Conservation (phyloP, 2,888 invertebrate species). For the Thecophora atra region DNA sequence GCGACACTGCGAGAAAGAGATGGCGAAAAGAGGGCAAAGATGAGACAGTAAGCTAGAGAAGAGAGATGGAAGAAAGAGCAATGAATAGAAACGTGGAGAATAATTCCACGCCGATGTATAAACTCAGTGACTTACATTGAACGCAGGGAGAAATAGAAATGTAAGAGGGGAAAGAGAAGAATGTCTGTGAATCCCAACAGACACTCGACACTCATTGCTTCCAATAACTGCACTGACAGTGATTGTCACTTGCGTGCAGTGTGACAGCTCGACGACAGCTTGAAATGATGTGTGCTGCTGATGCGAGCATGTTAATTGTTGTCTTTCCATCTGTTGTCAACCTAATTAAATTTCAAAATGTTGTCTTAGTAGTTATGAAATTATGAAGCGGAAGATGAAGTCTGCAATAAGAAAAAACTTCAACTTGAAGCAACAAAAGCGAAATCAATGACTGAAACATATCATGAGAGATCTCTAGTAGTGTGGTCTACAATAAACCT, state of each 20-base stretch:
- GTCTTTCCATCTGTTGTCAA: background rate
- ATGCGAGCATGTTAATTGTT: background rate
- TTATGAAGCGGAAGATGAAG: background rate
- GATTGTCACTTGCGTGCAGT: no score
- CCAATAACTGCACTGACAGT: constrained; percentile 14
- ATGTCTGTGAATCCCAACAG: no score
- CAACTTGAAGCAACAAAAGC: no score
- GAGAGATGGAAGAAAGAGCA: background rate
- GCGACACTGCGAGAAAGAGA: constrained; percentile 13
- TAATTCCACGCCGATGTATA: background rate
- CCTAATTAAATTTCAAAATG: background rate
- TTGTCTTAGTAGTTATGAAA: background rate
- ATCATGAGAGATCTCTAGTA: background rate
- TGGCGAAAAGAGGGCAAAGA: background rate
- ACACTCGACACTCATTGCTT: constrained; percentile 33
- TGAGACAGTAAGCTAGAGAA: background rate
- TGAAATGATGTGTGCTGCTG: background rate
- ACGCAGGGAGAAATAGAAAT: constrained; percentile 20
- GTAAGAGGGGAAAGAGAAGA: background rate
- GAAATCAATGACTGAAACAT: background rate
- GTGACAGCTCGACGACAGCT: background rate
- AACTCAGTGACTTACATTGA: no score
- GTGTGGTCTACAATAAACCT: no score
- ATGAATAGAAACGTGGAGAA: constrained; percentile 20
- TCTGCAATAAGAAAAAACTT: no score